phyloP scores from a whole-genome alignment of 2,888 invertebrate species.

The Strigamia crassipes region DNA sequence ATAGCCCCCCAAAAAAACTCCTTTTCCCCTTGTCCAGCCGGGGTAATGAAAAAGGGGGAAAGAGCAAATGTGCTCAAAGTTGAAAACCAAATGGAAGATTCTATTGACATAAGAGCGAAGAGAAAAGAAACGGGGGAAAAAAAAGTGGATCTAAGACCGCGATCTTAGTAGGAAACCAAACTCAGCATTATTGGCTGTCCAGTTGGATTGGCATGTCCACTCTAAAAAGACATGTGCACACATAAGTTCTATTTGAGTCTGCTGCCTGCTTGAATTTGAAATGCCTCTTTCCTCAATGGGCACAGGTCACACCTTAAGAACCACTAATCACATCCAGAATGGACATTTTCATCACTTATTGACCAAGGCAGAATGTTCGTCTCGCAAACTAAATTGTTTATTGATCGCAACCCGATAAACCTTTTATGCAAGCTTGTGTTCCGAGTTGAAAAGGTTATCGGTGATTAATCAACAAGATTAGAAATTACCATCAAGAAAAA shows the following conservation, averaged over 20 bases:
- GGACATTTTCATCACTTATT: slow-evolving; percentile 3
- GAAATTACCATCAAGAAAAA: not conserved
- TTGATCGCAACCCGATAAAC: slow-evolving; percentile 1
- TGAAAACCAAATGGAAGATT: slow-evolving; percentile 6
- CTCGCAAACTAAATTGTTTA: not conserved
- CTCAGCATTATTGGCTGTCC: slow-evolving; percentile 21
- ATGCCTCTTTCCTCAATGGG: not conserved
- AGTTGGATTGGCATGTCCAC: slow-evolving; percentile 16
- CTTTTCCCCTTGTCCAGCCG: not conserved
- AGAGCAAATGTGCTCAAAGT: slow-evolving; percentile 5
- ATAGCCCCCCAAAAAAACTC: not conserved
- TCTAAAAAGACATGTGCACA: slow-evolving; percentile 4
- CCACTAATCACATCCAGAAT: slow-evolving; percentile 10
- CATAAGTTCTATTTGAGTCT: not conserved
- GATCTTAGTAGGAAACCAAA: not conserved
- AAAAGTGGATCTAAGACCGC: not conserved
- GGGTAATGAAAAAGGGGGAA: slow-evolving; percentile 1
- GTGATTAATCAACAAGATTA: not conserved
- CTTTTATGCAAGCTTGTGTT: not conserved
- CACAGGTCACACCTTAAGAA: slow-evolving; percentile 4
- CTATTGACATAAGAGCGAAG: not conserved
- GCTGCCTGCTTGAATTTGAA: slow-evolving; percentile 6
- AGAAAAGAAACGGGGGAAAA: not conserved
- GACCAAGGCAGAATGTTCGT: not conserved
- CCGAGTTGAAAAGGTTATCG: not conserved